A percentile compares a stretch with the other conserved stretches of the same genome.
phyloP scores from a whole-genome alignment of 2,797 vertebrate genomes.

The Hephaestus fuliginosus region DNA sequence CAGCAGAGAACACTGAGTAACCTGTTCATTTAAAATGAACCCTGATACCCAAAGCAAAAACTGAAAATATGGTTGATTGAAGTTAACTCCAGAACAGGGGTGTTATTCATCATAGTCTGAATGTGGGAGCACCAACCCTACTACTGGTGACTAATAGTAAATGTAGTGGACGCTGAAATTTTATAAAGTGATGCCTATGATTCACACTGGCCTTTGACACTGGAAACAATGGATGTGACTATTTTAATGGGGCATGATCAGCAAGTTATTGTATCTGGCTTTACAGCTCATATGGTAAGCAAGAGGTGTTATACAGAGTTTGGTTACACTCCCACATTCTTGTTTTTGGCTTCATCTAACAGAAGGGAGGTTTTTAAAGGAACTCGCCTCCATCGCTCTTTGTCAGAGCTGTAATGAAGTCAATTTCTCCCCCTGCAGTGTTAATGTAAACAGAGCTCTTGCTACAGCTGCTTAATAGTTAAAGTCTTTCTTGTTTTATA shows the following conservation, averaged over 20 bases:
- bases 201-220: background rate
- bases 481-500: background rate
- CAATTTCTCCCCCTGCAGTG: background rate
- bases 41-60: background rate
- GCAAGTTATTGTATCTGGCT: background rate
- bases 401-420: slow-evolving; percentile 12
- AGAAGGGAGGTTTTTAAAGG: background rate
- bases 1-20: background rate
- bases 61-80: background rate
- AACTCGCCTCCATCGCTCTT: background rate
- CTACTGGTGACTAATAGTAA: background rate
- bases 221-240: background rate
- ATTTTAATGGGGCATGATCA: no score
- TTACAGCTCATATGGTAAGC: background rate
- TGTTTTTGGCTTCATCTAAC: slow-evolving; percentile 8
- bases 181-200: background rate
- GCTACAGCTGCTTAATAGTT: slow-evolving; percentile 1
- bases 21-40: background rate
- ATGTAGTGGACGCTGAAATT: background rate
- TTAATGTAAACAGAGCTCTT: slow-evolving; percentile 7
- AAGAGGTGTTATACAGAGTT: background rate
- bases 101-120: background rate
- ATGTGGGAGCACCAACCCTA: background rate
- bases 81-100: background rate
- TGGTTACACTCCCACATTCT: background rate